Conservation (phyloP, 2,113 vertebrate species). For the Entosphenus tridentatus region DNA sequence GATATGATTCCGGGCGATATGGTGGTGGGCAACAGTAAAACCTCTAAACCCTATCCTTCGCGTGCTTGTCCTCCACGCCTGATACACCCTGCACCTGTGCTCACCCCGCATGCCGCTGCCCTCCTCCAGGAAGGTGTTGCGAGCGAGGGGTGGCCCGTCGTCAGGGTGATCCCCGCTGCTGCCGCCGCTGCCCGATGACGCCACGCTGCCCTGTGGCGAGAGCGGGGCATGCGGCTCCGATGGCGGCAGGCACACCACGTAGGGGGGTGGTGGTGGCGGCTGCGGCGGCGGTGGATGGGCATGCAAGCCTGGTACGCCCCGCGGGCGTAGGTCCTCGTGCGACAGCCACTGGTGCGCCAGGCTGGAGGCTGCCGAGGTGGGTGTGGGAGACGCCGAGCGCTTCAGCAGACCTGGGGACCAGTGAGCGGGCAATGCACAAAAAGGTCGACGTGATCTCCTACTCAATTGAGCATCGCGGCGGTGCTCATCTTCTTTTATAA, state of each 20-base stretch:
- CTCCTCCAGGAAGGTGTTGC: constrained; percentile 88
- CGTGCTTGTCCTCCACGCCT: too few relatives aligned
- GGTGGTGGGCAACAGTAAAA: too few relatives aligned
- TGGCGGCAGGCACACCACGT: constrained; percentile 48
- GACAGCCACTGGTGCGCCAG: constrained; percentile 96
- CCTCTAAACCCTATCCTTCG: too few relatives aligned
- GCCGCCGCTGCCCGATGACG: constrained; percentile 92
- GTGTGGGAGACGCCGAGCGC: constrained; percentile 94
- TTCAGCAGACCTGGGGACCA: constrained; percentile 29
- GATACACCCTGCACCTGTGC: constrained; percentile 7
- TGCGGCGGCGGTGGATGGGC: too few relatives aligned
- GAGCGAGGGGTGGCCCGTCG: constrained; percentile 45
- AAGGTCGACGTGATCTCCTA: too few relatives aligned
- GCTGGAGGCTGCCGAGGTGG: constrained; percentile 76
- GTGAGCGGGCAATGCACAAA: neutral
- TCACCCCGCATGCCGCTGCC: constrained; percentile 98
- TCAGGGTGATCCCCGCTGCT: constrained; percentile 87
- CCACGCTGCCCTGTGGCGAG: constrained; percentile 97
- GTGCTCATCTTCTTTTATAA: too few relatives aligned
- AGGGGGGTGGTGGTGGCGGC: constrained; percentile 19
- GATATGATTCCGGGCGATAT: too few relatives aligned
- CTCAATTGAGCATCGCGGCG: too few relatives aligned
- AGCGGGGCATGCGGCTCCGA: constrained; percentile 46
- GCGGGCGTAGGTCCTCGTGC: constrained; percentile 81
- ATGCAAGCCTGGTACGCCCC: constrained; percentile 16